phyloP scores from a whole-genome alignment of 2,797 vertebrate species.

The Centroberyx gerrardi region DNA sequence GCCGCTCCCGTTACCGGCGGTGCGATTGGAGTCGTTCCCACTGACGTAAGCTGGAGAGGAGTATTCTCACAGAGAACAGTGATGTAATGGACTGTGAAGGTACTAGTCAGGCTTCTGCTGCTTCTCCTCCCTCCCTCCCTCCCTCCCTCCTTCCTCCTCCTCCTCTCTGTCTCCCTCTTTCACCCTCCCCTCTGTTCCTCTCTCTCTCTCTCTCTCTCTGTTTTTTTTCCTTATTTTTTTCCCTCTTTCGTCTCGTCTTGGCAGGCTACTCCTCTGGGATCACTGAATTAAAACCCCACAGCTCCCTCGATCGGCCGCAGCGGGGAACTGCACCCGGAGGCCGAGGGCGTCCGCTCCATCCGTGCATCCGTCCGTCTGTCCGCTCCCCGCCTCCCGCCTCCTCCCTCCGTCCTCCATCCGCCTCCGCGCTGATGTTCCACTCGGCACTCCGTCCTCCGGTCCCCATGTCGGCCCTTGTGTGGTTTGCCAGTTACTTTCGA shows the following conservation, averaged over 20 bases:
- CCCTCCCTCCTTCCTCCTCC: conserved; percentile 28
- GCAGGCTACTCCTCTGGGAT: conserved; percentile 76
- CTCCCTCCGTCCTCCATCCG: background rate
- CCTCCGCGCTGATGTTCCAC: background rate
- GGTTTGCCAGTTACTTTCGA: conserved; percentile 68
- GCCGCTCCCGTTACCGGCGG: conserved; percentile 62
- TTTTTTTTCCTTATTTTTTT: no score
- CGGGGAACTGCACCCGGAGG: conserved; percentile 42
- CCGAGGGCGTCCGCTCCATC: no score
- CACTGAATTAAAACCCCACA: conserved; percentile 76
- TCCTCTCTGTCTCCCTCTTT: conserved; percentile 48
- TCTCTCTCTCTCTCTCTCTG: conserved; percentile 10
- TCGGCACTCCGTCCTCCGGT: conserved; percentile 22
- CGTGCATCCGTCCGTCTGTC: conserved; percentile 24
- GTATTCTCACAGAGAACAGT: conserved; percentile 74
- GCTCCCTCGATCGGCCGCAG: conserved; percentile 72
- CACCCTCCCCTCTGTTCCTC: conserved; percentile 24
- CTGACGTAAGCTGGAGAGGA: conserved; percentile 76
- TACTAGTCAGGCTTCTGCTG: conserved; percentile 67
- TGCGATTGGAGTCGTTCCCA: conserved; percentile 74
- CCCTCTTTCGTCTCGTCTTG: no score
- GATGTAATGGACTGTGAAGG: conserved; percentile 82
- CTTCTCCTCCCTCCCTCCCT: conserved; percentile 57
- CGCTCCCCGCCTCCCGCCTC: background rate
- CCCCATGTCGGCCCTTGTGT: conserved; percentile 52